phyloP scores from a whole-genome alignment of 2,797 vertebrate genomes.

The Rallus crepitans region DNA sequence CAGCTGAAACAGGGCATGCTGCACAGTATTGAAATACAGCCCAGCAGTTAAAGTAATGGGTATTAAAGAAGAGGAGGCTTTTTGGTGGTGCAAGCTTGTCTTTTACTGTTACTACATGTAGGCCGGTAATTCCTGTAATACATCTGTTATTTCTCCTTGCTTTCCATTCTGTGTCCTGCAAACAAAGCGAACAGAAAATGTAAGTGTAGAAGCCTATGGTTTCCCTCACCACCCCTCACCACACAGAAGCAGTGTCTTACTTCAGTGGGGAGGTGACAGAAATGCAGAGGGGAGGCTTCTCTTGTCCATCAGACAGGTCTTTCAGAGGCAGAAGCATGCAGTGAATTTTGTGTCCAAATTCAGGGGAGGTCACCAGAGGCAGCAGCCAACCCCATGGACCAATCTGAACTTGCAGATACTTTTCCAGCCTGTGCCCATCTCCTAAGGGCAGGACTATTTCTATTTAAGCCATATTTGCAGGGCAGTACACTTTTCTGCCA shows the following conservation, averaged over 20 bases:
- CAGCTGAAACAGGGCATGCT: not conserved
- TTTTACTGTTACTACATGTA: not conserved
- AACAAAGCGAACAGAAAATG: not conserved
- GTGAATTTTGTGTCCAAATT: not conserved
- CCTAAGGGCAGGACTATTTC: not conserved
- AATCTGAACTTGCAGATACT: not conserved
- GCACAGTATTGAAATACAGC: not conserved
- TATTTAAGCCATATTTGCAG: not conserved
- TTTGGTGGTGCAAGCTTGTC: not conserved
- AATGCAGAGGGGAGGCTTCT: not conserved
- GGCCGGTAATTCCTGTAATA: not conserved
- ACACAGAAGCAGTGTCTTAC: not conserved
- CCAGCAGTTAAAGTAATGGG: not conserved
- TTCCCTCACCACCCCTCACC: not conserved
- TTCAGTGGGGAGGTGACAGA: not conserved
- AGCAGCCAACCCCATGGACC: not conserved
- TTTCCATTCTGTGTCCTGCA: not conserved
- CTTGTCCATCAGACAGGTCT: rapidly evolving
- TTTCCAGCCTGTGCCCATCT: not conserved
- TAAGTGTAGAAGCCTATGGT: not conserved
- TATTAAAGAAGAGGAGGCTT: not conserved
- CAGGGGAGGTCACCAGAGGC: not conserved
- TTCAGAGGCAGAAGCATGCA: not conserved
- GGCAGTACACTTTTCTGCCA: not conserved
- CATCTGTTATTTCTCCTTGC: not conserved